A percentile compares a stretch with the other conserved stretches of the same genome.
Conservation (phyloP, 2,888 invertebrate species). For the Rutpela maculata region DNA sequence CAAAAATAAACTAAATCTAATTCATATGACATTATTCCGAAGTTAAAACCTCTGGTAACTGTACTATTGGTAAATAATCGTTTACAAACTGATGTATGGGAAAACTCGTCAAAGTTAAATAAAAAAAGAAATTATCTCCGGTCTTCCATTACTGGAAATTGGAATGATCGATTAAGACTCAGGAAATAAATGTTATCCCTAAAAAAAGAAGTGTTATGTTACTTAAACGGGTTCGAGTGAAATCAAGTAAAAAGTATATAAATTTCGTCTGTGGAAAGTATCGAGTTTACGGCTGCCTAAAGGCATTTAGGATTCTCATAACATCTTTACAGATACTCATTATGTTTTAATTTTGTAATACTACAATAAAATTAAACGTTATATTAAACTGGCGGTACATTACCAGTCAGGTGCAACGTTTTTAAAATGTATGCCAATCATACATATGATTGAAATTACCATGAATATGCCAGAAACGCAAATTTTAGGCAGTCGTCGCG, state of each 20-base stretch:
- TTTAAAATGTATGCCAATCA: too few species aligned
- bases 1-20: too few species aligned
- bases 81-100: not conserved
- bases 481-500: too few species aligned
- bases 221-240: conserved; percentile 29
- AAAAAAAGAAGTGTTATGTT: conserved; percentile 31
- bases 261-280: conserved; percentile 15
- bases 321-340: not conserved
- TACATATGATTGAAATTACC: too few species aligned
- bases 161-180: conserved; percentile 25
- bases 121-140: conserved; percentile 16
- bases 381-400: too few species aligned
- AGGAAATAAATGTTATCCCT: conserved; percentile 23
- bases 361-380: too few species aligned
- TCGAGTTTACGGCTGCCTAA: conserved; percentile 22
- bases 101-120: conserved; percentile 7
- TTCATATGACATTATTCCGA: too few species aligned
- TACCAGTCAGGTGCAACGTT: too few species aligned
- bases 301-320: not conserved
- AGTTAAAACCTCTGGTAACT: too few species aligned
- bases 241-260: conserved; percentile 29
- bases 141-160: conserved; percentile 31
- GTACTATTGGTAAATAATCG: too few species aligned
- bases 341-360: not conserved
- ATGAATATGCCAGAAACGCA: too few species aligned